These are phyloP conservation scores for Bombus picipes DNA, from an alignment of 1,140 invertebrate species.

Conservation along the genomic window DNA sequence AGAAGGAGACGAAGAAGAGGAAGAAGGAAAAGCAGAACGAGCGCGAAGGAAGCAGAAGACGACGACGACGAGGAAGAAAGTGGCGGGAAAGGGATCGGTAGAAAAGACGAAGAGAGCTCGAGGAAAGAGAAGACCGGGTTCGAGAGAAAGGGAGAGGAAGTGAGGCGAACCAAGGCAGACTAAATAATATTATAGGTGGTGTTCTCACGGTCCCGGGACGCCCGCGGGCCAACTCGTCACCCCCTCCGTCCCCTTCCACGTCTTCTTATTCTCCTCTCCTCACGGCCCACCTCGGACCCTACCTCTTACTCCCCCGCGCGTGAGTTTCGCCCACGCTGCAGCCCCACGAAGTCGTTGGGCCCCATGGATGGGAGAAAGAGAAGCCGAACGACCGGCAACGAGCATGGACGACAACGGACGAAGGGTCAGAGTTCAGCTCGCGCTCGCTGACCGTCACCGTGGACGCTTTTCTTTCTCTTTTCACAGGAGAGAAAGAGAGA, in stretches of 20 bases:
- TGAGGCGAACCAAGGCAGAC: slow-evolving; percentile 76
- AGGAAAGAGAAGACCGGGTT: slow-evolving; percentile 26
- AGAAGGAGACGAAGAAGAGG: slow-evolving; percentile 27
- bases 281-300: slow-evolving; percentile 72
- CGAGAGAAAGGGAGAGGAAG: slow-evolving; percentile 43
- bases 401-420: slow-evolving; percentile 66
- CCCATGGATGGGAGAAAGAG: slow-evolving; percentile 49
- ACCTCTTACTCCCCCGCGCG: slow-evolving; percentile 60
- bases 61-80: slow-evolving; percentile 23
- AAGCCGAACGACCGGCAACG: slow-evolving; percentile 44
- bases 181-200: slow-evolving; percentile 84
- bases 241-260: slow-evolving; percentile 58
- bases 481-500: slow-evolving; percentile 9
- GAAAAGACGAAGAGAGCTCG: slow-evolving; percentile 40
- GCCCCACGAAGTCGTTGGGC: slow-evolving; percentile 65
- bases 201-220: slow-evolving; percentile 83
- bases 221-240: slow-evolving; percentile 82
- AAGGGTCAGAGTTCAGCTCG: slow-evolving; percentile 81
- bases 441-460: slow-evolving; percentile 82
- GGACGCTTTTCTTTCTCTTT: slow-evolving; percentile 78
- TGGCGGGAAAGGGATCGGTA: slow-evolving; percentile 7
- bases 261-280: slow-evolving; percentile 72
- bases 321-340: slow-evolving; percentile 77
- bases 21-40: slow-evolving; percentile 28
- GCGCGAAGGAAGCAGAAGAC: neutral